Evolutionary conservation across 35 echinoderm and acorn worm genomes (phyloP), one percentile per base, ranked within the genome.

Genomic region (Apostichopus californicus): DNA sequence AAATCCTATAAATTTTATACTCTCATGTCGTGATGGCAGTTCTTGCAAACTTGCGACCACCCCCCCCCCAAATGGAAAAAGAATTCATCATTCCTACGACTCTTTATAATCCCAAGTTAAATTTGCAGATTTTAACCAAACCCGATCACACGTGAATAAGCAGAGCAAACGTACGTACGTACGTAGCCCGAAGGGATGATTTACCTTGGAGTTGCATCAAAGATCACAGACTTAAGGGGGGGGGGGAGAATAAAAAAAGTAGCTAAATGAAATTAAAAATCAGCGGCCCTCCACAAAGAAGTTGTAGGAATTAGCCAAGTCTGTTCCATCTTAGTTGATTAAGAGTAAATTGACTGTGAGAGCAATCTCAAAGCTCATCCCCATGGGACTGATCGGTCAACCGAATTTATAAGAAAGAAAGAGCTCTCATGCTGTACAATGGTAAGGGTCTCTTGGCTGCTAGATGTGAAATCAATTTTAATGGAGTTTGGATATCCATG

Each of bases 341-440:
- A 75, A 75, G 71, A 75, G 71, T 75, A 75, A 75, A 75, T 75
- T 75, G 71, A 75, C 71, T 75, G 71, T 75, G 71, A 75, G 71
- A 75, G 14, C 71, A 75, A 18, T 75, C 71, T 18, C 71, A 22
- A 6, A 22, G 71, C 71, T 20, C n/a, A 22, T 75, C 71, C 71
- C 71, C 71, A 20, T 75, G 71, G 71, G 71, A 75, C 17, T 75
- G 17, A 18, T 13, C 71, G 6, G 6, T 75, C 6, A 13, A 61
- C 7, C 58, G 7, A 12, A 9, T 12, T 1, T 61, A 61, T 61
- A 11, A 61, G 12, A 61, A 61, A 10, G 12, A 61, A 61, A 61
- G 12, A 61, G 6, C 58, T 61, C 0, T 8, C 58, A 61, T 46
- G 34, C 34, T 46, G 34, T 3, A 46, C 34, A 61, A 61, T 61